Conservation (phyloP, 1,140 invertebrate species). For the Drosophila takahashii region DNA sequence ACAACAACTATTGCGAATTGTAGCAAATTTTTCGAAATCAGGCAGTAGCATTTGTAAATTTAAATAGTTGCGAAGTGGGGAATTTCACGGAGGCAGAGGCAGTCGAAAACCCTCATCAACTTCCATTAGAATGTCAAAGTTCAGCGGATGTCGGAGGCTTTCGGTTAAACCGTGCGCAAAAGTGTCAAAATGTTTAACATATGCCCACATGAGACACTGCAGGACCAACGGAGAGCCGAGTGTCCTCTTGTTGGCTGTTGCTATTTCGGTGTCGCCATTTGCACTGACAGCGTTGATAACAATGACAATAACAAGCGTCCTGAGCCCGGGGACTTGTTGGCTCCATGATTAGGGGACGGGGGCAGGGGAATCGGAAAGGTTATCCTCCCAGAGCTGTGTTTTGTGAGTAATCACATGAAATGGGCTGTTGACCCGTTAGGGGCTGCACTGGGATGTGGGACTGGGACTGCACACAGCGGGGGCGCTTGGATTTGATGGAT, state of each 20-base stretch:
- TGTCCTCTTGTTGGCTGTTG: constrained; percentile 10
- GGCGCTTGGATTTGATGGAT: constrained; percentile 35
- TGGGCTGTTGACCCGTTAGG: constrained; percentile 49
- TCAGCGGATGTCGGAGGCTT: constrained; percentile 41
- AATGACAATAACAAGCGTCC: constrained; percentile 72
- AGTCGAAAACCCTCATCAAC: constrained; percentile 64
- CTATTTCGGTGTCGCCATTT: constrained; percentile 43
- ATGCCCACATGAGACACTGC: constrained; percentile 71
- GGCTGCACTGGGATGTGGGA: constrained; percentile 12
- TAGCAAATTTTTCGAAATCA: constrained; percentile 38
- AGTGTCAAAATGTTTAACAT: constrained; percentile 80
- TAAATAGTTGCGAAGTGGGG: constrained; percentile 30
- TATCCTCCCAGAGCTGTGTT: constrained; percentile 30
- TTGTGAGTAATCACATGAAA: constrained; percentile 55
- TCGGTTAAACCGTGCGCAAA: constrained; percentile 64
- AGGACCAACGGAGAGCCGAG: neutral
- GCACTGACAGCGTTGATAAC: constrained; percentile 74
- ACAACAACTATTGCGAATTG: constrained; percentile 44
- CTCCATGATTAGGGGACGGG: constrained; percentile 45
- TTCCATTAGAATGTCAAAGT: constrained; percentile 68
- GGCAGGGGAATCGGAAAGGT: neutral
- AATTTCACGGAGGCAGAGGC: constrained; percentile 32
- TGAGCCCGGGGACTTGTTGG: constrained; percentile 37
- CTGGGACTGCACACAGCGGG: constrained; percentile 8
- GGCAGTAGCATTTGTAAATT: constrained; percentile 18